A percentile compares a stretch with the other conserved stretches of the same genome.
Conservation (phyloP, 2,888 invertebrate genomes). For the Cerastoderma edule region DNA sequence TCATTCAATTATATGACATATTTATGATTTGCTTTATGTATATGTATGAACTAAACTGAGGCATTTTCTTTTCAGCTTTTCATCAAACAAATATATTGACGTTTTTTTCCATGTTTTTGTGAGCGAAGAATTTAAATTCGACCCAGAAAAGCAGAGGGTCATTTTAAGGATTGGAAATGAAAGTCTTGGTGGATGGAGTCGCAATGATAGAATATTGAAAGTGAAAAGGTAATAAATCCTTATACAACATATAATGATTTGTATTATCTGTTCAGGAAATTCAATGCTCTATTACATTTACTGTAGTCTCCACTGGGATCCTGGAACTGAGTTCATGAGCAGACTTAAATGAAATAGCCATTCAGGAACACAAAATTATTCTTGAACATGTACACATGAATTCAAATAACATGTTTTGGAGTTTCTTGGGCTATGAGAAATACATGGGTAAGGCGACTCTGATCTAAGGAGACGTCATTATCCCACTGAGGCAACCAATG, state of each 20-base stretch:
- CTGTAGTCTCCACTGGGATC: background rate
- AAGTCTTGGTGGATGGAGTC: constrained; percentile 20
- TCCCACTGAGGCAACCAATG: no score
- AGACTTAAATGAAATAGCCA: no score
- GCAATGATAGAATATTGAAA: constrained; percentile 15
- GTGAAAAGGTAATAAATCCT: constrained; percentile 17
- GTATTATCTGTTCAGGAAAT: background rate
- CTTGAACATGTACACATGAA: background rate
- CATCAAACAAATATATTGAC: background rate
- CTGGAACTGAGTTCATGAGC: no score
- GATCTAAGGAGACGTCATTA: no score
- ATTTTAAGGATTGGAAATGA: constrained; percentile 6
- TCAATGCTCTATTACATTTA: background rate
- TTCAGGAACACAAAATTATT: background rate
- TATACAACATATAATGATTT: background rate
- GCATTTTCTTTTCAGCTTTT: no score
- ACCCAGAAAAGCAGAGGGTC: constrained; percentile 12
- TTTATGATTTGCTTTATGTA: background rate
- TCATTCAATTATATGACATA: background rate
- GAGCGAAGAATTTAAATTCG: constrained; percentile 25
- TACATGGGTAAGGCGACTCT: no score
- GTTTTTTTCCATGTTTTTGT: constrained; percentile 33
- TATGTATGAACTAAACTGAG: background rate
- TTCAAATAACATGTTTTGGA: no score
- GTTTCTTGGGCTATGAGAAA: no score